phyloP scores from a whole-genome alignment of 2,797 vertebrate genomes.

The Sebastes aleutianus region DNA sequence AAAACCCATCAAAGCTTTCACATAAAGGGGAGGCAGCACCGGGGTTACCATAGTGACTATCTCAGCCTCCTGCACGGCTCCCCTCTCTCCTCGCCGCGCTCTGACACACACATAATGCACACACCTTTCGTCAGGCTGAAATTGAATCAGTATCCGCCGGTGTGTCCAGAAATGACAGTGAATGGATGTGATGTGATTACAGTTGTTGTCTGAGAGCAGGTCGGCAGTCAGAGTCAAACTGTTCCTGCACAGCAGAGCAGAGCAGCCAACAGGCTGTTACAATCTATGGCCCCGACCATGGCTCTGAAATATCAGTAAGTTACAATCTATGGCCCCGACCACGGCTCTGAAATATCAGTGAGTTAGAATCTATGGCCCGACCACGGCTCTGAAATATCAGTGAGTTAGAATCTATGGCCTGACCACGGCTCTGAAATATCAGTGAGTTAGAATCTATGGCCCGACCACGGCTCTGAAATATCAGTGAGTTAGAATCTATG shows the following conservation, averaged over 20 bases:
- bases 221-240: not conserved
- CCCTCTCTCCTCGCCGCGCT: not conserved
- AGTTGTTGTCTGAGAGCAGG: slow-evolving; percentile 1
- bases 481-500: no score
- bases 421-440: no score
- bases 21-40: not conserved
- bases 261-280: not conserved
- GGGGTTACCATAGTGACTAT: slow-evolving; percentile 71
- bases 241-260: not conserved
- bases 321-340: no score
- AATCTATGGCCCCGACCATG: no score
- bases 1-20: slow-evolving; percentile 44
- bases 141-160: slow-evolving; percentile 37
- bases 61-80: slow-evolving; percentile 31
- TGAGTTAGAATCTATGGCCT: no score
- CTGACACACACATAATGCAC: not conserved
- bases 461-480: no score
- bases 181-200: slow-evolving; percentile 20
- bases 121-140: slow-evolving; percentile 18
- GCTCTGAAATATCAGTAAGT: no score
- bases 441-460: no score
- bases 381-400: no score
- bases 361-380: no score
- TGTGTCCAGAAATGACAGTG: slow-evolving; percentile 23
- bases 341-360: no score